phyloP scores from a whole-genome alignment of 92 coral and sea anemone species.

The Meandrina meandrites region DNA sequence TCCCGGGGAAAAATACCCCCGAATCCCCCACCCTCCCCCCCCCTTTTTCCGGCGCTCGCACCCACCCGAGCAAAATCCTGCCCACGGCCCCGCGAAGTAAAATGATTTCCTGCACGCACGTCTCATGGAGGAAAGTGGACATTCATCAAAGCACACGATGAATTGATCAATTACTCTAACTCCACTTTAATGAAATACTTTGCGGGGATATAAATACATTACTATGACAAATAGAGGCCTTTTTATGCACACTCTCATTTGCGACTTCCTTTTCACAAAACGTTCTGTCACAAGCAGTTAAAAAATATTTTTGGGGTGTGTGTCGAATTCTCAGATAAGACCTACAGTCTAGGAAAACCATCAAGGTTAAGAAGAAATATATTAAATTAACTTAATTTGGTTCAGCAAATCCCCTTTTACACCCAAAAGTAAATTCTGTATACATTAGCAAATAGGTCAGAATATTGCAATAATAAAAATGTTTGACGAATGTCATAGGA shows the following conservation, averaged over 20 bases:
- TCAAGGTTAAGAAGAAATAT: neutral
- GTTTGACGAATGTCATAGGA: neutral
- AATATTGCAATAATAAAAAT: neutral
- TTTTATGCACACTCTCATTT: neutral
- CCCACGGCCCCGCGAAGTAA: no score
- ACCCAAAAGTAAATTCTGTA: constrained; percentile 1
- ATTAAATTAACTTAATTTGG: neutral
- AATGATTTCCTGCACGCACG: no score
- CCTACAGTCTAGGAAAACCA: neutral
- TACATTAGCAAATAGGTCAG: neutral
- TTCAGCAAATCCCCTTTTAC: constrained; percentile 7
- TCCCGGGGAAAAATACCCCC: no score
- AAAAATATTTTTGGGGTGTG: constrained; percentile 16
- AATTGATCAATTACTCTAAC: neutral
- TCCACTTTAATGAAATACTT: constrained; percentile 14
- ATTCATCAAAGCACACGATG: neutral
- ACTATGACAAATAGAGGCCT: constrained; percentile 25
- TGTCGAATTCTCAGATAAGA: constrained; percentile 6
- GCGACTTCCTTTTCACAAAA: neutral
- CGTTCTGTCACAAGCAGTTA: constrained; percentile 4
- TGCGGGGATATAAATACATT: constrained; percentile 36
- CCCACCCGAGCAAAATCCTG: no score
- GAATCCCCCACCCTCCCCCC: no score
- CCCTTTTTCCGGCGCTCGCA: no score
- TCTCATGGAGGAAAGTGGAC: no score